Evolutionary conservation across 2,797 vertebrate genomes (phyloP).

Genomic region (Centropyge bicolor): DNA sequence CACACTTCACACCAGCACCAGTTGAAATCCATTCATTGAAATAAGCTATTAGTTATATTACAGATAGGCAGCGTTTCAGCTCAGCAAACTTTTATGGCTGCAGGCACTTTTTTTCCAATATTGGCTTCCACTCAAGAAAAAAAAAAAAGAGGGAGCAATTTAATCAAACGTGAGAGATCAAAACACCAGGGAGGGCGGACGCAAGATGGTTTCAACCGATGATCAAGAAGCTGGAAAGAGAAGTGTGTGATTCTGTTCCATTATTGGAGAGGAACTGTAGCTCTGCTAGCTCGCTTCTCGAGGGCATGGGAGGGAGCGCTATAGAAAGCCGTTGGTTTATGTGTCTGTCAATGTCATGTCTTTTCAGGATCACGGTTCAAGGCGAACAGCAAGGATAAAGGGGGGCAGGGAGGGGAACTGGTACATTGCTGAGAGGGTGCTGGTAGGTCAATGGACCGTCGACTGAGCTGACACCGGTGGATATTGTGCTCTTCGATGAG

Average conservation of each 20-base stretch:
- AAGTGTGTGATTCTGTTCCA: constrained; percentile 52
- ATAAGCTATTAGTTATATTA: constrained; percentile 70
- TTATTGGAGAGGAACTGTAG: constrained; percentile 63
- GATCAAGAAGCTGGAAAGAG: constrained; percentile 57
- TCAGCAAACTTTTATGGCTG: constrained; percentile 56
- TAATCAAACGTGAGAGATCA: constrained; percentile 73
- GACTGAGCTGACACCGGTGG: constrained; percentile 51
- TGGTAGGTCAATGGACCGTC: constrained; percentile 71
- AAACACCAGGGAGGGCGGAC: constrained; percentile 56
- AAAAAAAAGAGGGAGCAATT: constrained; percentile 42
- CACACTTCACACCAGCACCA: constrained; percentile 24
- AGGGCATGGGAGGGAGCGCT: constrained; percentile 64
- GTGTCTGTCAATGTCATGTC: constrained; percentile 82
- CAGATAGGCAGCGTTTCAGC: constrained; percentile 52
- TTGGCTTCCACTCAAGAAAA: constrained; percentile 48
- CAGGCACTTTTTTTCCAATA: constrained; percentile 53
- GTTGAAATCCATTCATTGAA: constrained; percentile 56
- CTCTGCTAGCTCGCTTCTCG: constrained; percentile 45
- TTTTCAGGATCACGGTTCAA: constrained; percentile 78
- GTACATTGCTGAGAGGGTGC: constrained; percentile 73
- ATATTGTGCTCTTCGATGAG: constrained; percentile 63
- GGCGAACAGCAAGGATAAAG: constrained; percentile 64
- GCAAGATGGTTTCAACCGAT: constrained; percentile 55
- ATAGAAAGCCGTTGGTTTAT: constrained; percentile 70
- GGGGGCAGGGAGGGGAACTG: constrained; percentile 50